Conservation (phyloP, 2,888 invertebrate genomes). For the Melieria omissa region DNA sequence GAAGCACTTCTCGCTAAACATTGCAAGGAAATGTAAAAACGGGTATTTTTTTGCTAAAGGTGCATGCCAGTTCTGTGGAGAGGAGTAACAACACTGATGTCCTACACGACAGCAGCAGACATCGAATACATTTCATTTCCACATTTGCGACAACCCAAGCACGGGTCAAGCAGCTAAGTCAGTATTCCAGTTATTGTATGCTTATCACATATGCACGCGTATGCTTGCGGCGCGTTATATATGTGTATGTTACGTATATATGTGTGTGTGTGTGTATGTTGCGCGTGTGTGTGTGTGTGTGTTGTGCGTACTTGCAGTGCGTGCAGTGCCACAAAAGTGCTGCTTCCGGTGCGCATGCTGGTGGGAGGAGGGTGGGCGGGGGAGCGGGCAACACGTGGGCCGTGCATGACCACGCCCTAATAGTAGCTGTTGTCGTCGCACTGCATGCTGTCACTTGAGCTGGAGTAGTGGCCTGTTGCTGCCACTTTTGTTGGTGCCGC, state of each 20-base stretch:
- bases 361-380: neutral
- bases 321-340: neutral
- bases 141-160: too few relatives aligned
- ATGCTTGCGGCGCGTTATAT: neutral
- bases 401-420: constrained; percentile 25
- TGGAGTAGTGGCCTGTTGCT: constrained; percentile 52
- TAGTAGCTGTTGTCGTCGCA: constrained; percentile 59
- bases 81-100: too few relatives aligned
- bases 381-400: too few relatives aligned
- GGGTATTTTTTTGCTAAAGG: too few relatives aligned
- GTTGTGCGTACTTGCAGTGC: constrained; percentile 17
- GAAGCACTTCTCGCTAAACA: too few relatives aligned
- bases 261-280: constrained; percentile 1
- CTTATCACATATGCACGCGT: too few relatives aligned
- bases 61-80: too few relatives aligned
- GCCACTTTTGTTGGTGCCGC: constrained; percentile 11
- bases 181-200: too few relatives aligned
- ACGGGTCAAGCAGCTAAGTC: too few relatives aligned
- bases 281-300: constrained; percentile 42
- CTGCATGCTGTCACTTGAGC: constrained; percentile 65
- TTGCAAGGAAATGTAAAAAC: too few relatives aligned
- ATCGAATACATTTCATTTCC: too few relatives aligned
- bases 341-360: neutral
- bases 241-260: constrained; percentile 1
- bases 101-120: too few relatives aligned